Evolutionary conservation across 1,140 invertebrate genomes (phyloP).

Genomic region (Drosophila punjabiensis): DNA sequence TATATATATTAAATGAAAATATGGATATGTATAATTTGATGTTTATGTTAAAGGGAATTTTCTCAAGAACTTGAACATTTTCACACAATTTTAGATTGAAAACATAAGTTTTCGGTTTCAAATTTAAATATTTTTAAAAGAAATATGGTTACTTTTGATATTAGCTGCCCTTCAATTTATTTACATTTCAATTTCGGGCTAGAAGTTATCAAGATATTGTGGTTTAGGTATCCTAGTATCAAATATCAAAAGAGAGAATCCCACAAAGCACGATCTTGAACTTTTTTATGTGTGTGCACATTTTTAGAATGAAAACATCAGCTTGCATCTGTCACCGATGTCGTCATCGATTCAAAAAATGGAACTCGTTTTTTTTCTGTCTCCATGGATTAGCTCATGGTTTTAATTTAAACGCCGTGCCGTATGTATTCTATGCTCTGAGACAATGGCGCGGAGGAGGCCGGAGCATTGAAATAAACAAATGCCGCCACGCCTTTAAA

Average conservation of each 20-base stretch:
- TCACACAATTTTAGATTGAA: not conserved
- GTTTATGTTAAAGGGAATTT: not conserved
- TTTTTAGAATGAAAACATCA: conserved; percentile 18
- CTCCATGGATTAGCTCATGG: conserved; percentile 60
- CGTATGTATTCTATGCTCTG: conserved; percentile 17
- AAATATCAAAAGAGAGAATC: not conserved
- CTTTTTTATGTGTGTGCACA: not conserved
- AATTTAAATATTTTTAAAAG: not conserved
- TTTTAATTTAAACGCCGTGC: conserved; percentile 43
- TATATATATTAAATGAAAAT: not conserved
- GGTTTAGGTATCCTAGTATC: not conserved
- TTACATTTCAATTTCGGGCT: not conserved
- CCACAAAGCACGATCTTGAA: not conserved
- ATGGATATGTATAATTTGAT: not conserved
- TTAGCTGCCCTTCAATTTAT: not conserved
- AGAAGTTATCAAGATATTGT: no score
- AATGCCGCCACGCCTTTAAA: conserved; percentile 37
- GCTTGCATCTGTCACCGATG: conserved; percentile 28
- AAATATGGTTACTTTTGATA: not conserved
- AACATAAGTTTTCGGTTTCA: not conserved
- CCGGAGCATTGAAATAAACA: conserved; percentile 21
- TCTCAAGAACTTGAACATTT: not conserved
- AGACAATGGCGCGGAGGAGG: conserved; percentile 20
- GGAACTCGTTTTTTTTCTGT: conserved; percentile 35
- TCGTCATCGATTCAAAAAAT: conserved; percentile 36